Base-by-base conservation (phyloP, 1,140 invertebrate species). In the Drosophila ercepeae region DNA sequence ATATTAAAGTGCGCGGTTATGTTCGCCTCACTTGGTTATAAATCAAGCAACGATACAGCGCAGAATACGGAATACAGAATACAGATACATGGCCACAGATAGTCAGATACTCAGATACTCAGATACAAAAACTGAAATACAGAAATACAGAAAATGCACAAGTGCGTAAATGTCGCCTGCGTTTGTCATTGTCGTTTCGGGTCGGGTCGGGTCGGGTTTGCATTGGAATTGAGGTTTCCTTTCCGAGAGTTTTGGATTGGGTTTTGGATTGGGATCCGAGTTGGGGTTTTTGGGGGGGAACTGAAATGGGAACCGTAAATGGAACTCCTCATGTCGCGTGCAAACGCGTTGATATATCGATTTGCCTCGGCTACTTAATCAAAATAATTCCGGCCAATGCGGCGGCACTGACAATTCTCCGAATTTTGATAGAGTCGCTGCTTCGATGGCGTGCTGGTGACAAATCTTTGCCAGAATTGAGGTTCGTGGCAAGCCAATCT, bases 291-390 rank as follows among this genome's bases (percentile, higher is more conserved):
- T 14, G 4, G 36, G 36, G 13, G 4, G 13, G 16, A 18, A 19
- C 4, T 16, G 36, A n/a, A n/a, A n/a, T n/a, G n/a, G n/a, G n/a
- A 32, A 11, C n/a, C 11, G 11, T 3, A 13, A 36, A 36, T 11
- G 1, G 6, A 42, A 18, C 36, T 16, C 5, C 5, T n/a, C 13
- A 50, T 46, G 42, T 78, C 53, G 81, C 81, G 67, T 86, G 81
- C 81, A 70, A 79, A 61, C 70, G 64, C 65, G 71, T 76, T 86
- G 82, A 86, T 86, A 86, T 86, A 86, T 86, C 67, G 81, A 86
- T 81, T 69, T 72, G 72, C 48, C 57, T 52, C 58, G 50, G 73
- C 64, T 75, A 86, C 82, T 86, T 88, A 86, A 86, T 86, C 82
- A 88, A 88, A 86, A 52, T 74, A 86, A 75, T 79, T 75, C 72